Conservation (phyloP, 2,888 invertebrate genomes). For the Sialis lutaria region DNA sequence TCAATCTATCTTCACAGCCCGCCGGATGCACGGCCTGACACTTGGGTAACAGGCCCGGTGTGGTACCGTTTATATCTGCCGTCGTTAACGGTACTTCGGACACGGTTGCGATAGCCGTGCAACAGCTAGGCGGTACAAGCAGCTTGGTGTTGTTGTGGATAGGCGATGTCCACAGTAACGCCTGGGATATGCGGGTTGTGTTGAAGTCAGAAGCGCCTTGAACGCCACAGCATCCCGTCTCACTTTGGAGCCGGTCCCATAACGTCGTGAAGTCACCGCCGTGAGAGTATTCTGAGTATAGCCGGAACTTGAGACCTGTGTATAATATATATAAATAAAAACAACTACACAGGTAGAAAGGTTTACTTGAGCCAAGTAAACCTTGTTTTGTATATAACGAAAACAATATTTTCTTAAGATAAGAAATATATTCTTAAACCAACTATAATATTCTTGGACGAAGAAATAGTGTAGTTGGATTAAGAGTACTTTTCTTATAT, state of each 20-base stretch:
- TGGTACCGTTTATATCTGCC: constrained; percentile 7
- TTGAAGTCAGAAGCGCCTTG: constrained; percentile 17
- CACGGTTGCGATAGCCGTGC: constrained; percentile 8
- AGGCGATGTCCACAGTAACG: constrained; percentile 15
- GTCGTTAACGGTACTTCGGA: constrained; percentile 7
- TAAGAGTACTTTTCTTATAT: too few relatives aligned
- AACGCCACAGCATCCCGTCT: constrained; percentile 65
- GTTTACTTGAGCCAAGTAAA: too few relatives aligned
- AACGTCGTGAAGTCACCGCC: constrained; percentile 55
- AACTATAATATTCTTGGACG: too few relatives aligned
- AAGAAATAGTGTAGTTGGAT: too few relatives aligned
- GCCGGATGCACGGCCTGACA: constrained; percentile 26
- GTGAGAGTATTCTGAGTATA: constrained; percentile 51
- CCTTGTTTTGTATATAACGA: too few relatives aligned
- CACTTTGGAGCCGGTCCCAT: constrained; percentile 61
- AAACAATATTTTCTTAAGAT: too few relatives aligned
- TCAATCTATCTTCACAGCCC: constrained; percentile 57
- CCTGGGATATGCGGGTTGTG: constrained; percentile 6
- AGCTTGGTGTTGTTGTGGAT: constrained; percentile 23
- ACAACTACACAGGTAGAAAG: too few relatives aligned
- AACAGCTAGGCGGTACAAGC: constrained; percentile 21
- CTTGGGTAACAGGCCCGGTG: constrained; percentile 6
- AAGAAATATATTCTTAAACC: too few relatives aligned
- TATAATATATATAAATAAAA: too few relatives aligned
- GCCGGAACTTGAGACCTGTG: constrained; percentile 30